Evolutionary conservation across 2,113 vertebrate species (phyloP).

Genomic region (Ifrita kowaldi): DNA sequence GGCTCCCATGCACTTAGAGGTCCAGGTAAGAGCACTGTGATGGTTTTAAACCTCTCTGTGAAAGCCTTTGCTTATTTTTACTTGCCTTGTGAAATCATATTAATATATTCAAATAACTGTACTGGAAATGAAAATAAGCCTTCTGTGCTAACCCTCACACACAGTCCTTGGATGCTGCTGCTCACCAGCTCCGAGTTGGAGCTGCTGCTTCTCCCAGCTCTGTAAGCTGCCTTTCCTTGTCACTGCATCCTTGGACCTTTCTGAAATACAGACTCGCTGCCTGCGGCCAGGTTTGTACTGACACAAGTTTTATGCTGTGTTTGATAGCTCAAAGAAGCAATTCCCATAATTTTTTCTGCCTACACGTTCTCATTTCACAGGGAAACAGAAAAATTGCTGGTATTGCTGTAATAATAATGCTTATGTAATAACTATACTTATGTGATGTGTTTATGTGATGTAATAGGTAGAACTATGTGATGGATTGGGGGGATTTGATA

Average conservation of each 20-base stretch:
- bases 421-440: not conserved
- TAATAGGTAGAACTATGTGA: not conserved
- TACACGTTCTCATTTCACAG: rapidly evolving
- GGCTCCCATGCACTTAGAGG: not conserved
- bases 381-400: not conserved
- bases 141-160: not conserved
- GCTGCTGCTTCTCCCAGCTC: not conserved
- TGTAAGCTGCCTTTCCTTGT: not conserved
- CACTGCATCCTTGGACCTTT: not conserved
- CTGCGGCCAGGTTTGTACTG: not conserved
- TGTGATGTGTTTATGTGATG: not conserved
- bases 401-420: not conserved
- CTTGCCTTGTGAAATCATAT: not conserved
- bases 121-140: not conserved
- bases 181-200: not conserved
- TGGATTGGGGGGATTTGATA: not conserved
- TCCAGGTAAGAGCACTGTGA: not conserved
- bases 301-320: not conserved
- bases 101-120: not conserved
- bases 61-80: not conserved
- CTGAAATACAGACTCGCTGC: not conserved
- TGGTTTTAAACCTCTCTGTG: not conserved
- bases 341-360: not conserved
- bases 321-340: not conserved
- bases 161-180: not conserved